Evolutionary conservation across 2,888 invertebrate species (phyloP).

Genomic region (Rambutsinella grinnellia): DNA sequence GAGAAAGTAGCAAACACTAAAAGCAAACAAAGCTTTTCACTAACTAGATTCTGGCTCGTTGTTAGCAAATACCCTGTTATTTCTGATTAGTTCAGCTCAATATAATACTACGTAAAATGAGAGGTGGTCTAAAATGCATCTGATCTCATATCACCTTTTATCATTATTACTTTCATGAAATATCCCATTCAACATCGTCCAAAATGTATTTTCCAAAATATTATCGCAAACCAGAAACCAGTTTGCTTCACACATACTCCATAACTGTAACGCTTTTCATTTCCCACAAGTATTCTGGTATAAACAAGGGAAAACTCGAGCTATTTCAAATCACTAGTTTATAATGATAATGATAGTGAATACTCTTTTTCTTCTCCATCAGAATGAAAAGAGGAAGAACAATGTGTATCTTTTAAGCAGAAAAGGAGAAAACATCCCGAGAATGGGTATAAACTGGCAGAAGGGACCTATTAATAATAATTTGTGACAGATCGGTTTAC

Average conservation of each 20-base stretch:
- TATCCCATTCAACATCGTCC: too few species aligned
- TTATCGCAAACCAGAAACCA: too few species aligned
- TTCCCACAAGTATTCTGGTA: constrained; percentile 47
- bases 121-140: too few species aligned
- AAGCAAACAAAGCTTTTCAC: neutral
- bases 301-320: constrained; percentile 33
- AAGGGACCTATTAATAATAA: constrained; percentile 50
- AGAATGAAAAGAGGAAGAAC: neutral
- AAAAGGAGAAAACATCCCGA: constrained; percentile 29
- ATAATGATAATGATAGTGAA: constrained; percentile 18
- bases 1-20: too few species aligned
- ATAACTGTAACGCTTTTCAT: constrained; percentile 22
- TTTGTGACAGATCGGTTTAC: constrained; percentile 52
- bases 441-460: constrained; percentile 45
- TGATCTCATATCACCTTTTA: too few species aligned
- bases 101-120: too few species aligned
- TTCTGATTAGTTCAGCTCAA: constrained; percentile 40
- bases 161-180: too few species aligned
- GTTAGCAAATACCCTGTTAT: neutral
- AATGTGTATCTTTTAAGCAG: too few species aligned
- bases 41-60: neutral
- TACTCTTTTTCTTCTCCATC: neutral
- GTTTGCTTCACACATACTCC: neutral
- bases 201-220: too few species aligned
- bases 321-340: constrained; percentile 31